Conservation (phyloP, 37 sponge, comb jelly and placozoan species). For the Halisarca cf. caerulea region DNA sequence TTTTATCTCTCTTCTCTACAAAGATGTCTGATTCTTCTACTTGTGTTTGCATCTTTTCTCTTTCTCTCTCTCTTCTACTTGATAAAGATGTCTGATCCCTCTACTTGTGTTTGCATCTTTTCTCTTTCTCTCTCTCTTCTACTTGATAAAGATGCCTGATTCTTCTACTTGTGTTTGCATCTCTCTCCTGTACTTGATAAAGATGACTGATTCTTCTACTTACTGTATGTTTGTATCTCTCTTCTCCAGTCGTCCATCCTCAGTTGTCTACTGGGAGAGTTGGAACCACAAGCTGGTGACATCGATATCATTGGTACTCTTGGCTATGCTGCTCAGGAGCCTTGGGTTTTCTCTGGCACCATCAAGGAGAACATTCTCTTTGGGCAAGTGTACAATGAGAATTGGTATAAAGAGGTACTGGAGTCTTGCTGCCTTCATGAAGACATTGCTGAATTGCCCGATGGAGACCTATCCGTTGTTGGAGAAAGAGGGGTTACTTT, state of each 20-base stretch:
- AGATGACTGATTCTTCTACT: too few species aligned
- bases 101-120: too few species aligned
- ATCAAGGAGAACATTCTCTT: slow-evolving; percentile 63
- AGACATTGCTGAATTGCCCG: slow-evolving; percentile 38
- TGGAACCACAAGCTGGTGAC: slow-evolving; percentile 23
- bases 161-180: too few species aligned
- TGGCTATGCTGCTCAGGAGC: slow-evolving; percentile 45
- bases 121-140: too few species aligned
- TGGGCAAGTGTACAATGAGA: slow-evolving; percentile 30
- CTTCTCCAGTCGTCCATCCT: slow-evolving; percentile 41
- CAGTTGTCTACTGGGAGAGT: slow-evolving; percentile 47
- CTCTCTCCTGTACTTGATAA: too few species aligned
- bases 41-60: too few species aligned
- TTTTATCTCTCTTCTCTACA: too few species aligned
- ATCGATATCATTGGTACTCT: slow-evolving; percentile 35
- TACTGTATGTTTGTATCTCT: too few species aligned
- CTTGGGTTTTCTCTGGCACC: slow-evolving; percentile 63
- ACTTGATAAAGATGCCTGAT: too few species aligned
- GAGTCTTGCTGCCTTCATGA: slow-evolving; percentile 53
- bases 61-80: too few species aligned
- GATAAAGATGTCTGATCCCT: too few species aligned
- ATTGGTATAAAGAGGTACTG: slow-evolving; percentile 48
- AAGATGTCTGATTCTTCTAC: too few species aligned
- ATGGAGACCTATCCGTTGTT: slow-evolving; percentile 50
- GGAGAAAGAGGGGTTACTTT: slow-evolving; percentile 62